Base-by-base conservation (phyloP, 2,797 vertebrate species). In the Myotis pilosus region DNA sequence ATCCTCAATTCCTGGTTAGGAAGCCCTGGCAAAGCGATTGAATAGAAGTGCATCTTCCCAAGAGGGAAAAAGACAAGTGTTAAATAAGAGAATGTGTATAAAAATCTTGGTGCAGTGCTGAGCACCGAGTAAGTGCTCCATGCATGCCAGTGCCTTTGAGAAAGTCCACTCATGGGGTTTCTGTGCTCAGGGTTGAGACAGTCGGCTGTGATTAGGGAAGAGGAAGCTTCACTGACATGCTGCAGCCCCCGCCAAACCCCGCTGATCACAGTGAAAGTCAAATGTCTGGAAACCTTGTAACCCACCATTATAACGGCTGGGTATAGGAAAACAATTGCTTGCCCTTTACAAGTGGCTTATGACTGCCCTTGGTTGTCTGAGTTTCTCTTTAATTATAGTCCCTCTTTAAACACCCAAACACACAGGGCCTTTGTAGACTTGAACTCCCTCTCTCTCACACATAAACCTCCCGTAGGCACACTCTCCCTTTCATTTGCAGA, bases 361-460 rank as follows among this genome's bases (percentile, higher is more conserved):
- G 81, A 66, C 74, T 36, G 25, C 3, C 0, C 28, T 9, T 78
- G 66, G 41, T 84, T 81, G 33, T 87, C 51, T 75, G 71, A 84
- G 51, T 51, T 47, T 3, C 57, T 66, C 33, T 90, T 75, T 92
- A 87, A 86, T 92, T 72, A 86, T 1, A 51, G 47, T 66, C 57
- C 66, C 41, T 51, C 76, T 92, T 87, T 10, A 72, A 89, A 83
- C 41, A 87, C 71, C 76, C 69, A 95, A 53, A 94, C 78, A 89
- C 92, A 95, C 33, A 68, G 60, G n/a, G 80, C 76, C 55, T 96
- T 95, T 95, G 90, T 90, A 74, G 75, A 72, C 36, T 20, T 69
- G 88, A 85, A 89, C 51, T 91, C 49, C n/a, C 23, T 41, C 57
- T 66, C 23, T 74, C 49, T 49, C 53, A 41, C 68, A 74, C 72